Base-by-base conservation (phyloP, 2,797 vertebrate species). In the Xiphophorus birchmanni region DNA sequence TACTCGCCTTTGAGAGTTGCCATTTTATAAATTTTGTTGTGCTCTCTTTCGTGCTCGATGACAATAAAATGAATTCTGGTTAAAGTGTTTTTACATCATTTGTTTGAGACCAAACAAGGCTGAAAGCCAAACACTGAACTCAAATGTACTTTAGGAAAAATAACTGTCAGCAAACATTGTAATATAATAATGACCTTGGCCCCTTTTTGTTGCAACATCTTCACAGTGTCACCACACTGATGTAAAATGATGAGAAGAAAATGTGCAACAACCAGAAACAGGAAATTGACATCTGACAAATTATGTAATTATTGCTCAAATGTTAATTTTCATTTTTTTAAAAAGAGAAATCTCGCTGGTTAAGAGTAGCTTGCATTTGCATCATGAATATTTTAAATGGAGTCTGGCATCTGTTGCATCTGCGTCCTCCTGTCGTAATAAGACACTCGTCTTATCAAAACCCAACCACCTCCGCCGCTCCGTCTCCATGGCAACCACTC, bases 401-500 rank as follows among this genome's bases (percentile, higher is more conserved):
- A 58, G 42, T 67, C 45, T 69, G 73, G 8, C 37, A 7, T 35
- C 56, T 18, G 23, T 69, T 63, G 8, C 37, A 7, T 35, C 67
- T 60, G 69, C 23, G 29, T 67, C 26, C 37, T 80, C 44, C 2
- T n/a, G 67, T 73, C 72, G 77, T 40, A 67, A 80, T 72, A 26
- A 8, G 37, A 76, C 74, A 69, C 82, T 58, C 60, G 3, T 58
- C 76, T 32, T 73, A 29, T 29, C 67, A 11, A 29, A 58, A 29
- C 63, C 63, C 35, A 9, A 18, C 65, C 60, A 67, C 60, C 75
- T 23, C 63, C 47, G 11, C 32, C 45, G 26, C 17, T 37, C 47
- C 1, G 60, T 80, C 48, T 54, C 79, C 60, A 45, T 35, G 79
- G 42, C 60, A 75, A 75, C 79, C 47, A 47, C 35, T 58, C 40